Evolutionary conservation across 2,888 invertebrate species (phyloP).

Genomic region (Quadroppia sp.): DNA sequence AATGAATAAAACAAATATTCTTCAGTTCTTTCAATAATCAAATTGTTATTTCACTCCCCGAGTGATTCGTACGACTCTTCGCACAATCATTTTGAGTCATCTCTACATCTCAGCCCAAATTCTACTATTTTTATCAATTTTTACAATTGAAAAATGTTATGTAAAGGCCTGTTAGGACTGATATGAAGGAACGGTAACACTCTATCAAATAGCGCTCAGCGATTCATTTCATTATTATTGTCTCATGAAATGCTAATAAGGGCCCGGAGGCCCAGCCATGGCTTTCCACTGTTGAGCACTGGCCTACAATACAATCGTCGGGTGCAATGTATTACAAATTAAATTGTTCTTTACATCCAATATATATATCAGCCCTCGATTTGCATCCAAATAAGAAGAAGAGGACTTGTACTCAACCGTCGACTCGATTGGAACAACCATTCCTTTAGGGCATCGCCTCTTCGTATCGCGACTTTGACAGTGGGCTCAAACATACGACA

Average conservation of each 20-base stretch:
- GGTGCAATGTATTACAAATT: constrained; percentile 36
- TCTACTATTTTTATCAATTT: constrained; percentile 2
- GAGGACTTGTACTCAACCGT: constrained; percentile 22
- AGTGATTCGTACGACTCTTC: background rate
- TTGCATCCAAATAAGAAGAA: constrained; percentile 35
- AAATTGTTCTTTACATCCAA: constrained; percentile 34
- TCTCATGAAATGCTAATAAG: constrained; percentile 31
- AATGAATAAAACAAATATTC: constrained; percentile 34
- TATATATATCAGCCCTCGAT: constrained; percentile 25
- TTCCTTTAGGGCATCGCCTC: constrained; percentile 23
- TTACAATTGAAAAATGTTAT: constrained; percentile 32
- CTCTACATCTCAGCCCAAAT: background rate
- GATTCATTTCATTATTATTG: constrained; percentile 34
- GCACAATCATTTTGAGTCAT: constrained; percentile 2
- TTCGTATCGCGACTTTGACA: background rate
- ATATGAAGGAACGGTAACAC: constrained; percentile 6
- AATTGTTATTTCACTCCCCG: constrained; percentile 32
- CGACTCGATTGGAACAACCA: constrained; percentile 27
- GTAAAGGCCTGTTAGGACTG: no score
- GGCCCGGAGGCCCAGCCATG: constrained; percentile 1
- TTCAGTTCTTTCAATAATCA: constrained; percentile 26
- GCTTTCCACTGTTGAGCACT: background rate
- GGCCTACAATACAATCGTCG: background rate
- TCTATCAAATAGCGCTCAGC: constrained; percentile 29
- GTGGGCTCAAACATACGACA: no score